Conservation (phyloP, 2,888 invertebrate species). For the Timandra comae region DNA sequence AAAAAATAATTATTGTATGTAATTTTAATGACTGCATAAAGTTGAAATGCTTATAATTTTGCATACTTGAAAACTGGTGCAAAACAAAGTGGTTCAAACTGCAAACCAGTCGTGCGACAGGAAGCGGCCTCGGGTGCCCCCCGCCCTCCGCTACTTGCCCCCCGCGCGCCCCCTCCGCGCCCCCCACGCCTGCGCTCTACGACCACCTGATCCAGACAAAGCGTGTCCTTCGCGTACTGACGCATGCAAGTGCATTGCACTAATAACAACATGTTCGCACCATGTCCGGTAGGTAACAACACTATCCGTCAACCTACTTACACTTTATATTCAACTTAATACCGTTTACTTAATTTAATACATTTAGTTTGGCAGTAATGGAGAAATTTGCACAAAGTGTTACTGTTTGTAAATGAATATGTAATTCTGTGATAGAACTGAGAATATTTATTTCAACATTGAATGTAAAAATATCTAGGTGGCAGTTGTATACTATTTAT, state of each 20-base stretch:
- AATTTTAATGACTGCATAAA: constrained; percentile 25
- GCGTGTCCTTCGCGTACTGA: constrained; percentile 69
- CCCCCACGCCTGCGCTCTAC: constrained; percentile 17
- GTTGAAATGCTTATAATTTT: constrained; percentile 57
- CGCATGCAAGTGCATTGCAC: constrained; percentile 73
- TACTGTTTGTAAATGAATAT: no score
- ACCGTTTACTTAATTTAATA: no score
- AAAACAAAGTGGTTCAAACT: constrained; percentile 68
- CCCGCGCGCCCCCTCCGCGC: constrained; percentile 6
- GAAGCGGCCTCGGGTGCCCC: constrained; percentile 63
- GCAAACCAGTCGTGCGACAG: constrained; percentile 71
- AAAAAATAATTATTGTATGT: constrained; percentile 5
- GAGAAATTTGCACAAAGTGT: no score
- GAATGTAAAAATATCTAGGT: no score
- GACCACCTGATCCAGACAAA: constrained; percentile 72
- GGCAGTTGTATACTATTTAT: no score
- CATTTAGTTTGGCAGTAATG: no score
- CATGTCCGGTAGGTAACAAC: constrained; percentile 57
- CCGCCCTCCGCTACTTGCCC: constrained; percentile 24
- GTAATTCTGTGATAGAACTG: no score
- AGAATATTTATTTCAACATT: no score
- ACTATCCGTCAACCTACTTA: constrained; percentile 7
- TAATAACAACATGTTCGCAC: constrained; percentile 58
- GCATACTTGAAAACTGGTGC: constrained; percentile 64
- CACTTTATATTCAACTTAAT: no score